Percentiles rank a stretch among this genome's conserved stretches.
Conservation (phyloP, 2,113 vertebrate species). For the Oreochromis aureus region DNA sequence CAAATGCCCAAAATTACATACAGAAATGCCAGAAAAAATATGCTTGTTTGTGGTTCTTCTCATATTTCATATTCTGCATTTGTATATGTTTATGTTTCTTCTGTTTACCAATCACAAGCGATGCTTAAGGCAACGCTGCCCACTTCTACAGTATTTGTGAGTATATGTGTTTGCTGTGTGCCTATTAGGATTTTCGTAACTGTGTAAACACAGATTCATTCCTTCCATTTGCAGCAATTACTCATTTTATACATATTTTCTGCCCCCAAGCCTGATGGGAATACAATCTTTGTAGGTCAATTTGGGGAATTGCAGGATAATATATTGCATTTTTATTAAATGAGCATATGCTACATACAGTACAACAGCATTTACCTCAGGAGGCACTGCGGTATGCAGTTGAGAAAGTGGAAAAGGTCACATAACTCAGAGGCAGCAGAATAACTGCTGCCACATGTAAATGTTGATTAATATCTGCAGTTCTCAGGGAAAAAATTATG, state of each 20-base stretch:
- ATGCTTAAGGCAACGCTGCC: background rate
- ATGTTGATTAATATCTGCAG: conserved; percentile 51
- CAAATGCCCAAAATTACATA: background rate
- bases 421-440: conserved; percentile 21
- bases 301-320: conserved; percentile 26
- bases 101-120: background rate
- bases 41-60: background rate
- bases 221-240: conserved; percentile 30
- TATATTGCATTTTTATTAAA: conserved; percentile 48
- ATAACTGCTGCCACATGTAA: conserved; percentile 24
- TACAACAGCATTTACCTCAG: conserved; percentile 30
- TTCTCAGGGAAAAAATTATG: conserved; percentile 9
- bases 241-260: conserved; percentile 24
- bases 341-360: conserved; percentile 8
- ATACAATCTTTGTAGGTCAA: conserved; percentile 39
- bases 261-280: conserved; percentile 16
- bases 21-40: background rate
- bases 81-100: background rate
- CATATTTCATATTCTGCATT: background rate
- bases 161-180: conserved; percentile 16
- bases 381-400: background rate
- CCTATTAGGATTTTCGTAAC: background rate
- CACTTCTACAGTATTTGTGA: background rate
- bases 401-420: conserved; percentile 41
- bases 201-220: conserved; percentile 25